Evolutionary conservation across 2,113 vertebrate species (phyloP).

Genomic region (Stegostoma tigrinum): DNA sequence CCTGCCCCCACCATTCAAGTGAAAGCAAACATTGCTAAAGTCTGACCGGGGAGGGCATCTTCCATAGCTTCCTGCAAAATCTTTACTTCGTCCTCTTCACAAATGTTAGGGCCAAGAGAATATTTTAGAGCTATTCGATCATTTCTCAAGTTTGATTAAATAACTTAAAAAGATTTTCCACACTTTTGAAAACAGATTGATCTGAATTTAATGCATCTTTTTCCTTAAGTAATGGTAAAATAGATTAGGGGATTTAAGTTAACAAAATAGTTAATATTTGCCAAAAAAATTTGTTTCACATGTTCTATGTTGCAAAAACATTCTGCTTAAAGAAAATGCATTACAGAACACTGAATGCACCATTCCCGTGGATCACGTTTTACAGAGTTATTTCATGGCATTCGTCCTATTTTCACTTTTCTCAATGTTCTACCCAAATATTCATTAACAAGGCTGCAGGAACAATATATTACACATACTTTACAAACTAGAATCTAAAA

Average conservation of each 20-base stretch:
- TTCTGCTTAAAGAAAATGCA: not conserved
- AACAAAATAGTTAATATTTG: not conserved
- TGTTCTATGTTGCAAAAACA: not conserved
- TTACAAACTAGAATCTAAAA: not conserved
- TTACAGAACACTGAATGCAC: not conserved
- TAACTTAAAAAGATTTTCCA: not conserved
- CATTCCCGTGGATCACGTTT: not conserved
- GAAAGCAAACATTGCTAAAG: not conserved
- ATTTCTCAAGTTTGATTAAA: not conserved
- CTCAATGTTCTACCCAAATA: not conserved
- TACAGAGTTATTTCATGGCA: not conserved
- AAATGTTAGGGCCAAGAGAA: not conserved
- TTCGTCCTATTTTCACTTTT: not conserved
- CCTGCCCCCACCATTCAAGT: not conserved
- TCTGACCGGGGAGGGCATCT: not conserved
- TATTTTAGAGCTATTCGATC: not conserved
- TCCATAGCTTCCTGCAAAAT: not conserved
- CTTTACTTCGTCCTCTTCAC: not conserved
- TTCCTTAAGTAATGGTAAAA: not conserved
- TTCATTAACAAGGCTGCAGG: not conserved
- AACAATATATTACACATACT: not conserved
- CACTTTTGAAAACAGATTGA: not conserved
- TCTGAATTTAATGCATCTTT: not conserved
- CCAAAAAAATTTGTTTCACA: not conserved
- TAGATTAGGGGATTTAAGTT: not conserved